A percentile compares a stretch with the other conserved stretches of the same genome.
These are phyloP conservation scores for Enteromius treurensis DNA, from an alignment of 2,797 vertebrate species.

Conservation along the genomic window DNA sequence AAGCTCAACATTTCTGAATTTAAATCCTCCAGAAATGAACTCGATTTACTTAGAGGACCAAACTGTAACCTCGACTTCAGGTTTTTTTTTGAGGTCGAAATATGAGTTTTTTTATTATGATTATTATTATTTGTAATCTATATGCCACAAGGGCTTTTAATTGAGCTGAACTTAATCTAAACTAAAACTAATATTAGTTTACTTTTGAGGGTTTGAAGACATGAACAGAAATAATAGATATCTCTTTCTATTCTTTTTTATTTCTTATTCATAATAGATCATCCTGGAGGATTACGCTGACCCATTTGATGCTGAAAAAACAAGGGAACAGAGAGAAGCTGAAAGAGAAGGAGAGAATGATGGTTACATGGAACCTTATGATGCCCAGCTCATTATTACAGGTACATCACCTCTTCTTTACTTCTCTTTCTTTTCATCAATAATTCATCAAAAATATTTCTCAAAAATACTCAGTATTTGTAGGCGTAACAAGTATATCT, in stretches of 20 bases:
- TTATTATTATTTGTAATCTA: neutral
- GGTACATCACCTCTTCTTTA: slow-evolving; percentile 70
- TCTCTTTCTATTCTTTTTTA: slow-evolving; percentile 6
- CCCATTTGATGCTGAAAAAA: slow-evolving; percentile 92
- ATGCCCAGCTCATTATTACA: slow-evolving; percentile 97
- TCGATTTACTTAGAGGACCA: neutral
- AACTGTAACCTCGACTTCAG: neutral
- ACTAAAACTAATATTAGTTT: too few species aligned
- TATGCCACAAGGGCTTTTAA: neutral
- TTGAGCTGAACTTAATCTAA: neutral
- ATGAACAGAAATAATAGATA: slow-evolving; percentile 21
- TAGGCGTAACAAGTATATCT: slow-evolving; percentile 28
- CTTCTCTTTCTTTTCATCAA: neutral
- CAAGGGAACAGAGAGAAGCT: slow-evolving; percentile 89
- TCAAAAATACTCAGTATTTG: neutral
- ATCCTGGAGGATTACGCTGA: slow-evolving; percentile 96
- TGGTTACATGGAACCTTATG: slow-evolving; percentile 97
- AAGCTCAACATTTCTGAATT: neutral
- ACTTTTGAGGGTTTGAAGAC: neutral
- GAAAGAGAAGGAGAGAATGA: slow-evolving; percentile 92
- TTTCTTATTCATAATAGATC: slow-evolving; percentile 73
- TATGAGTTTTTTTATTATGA: too few species aligned
- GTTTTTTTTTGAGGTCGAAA: neutral
- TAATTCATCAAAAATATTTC: neutral
- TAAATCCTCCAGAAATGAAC: neutral